phyloP scores from a whole-genome alignment of 2,113 vertebrate genomes.

The Microtus pennsylvanicus region DNA sequence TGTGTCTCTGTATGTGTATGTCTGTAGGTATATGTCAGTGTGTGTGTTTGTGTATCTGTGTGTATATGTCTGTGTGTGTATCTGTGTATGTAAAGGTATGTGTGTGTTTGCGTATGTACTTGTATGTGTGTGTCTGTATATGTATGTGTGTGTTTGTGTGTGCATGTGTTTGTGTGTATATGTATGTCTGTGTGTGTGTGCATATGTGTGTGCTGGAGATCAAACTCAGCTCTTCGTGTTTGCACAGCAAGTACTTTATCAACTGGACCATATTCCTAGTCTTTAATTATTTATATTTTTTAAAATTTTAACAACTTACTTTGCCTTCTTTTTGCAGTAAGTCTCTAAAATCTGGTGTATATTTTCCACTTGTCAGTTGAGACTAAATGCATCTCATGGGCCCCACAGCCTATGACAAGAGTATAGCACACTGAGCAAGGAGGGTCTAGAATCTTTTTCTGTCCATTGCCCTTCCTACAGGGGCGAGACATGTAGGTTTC shows the following conservation, averaged over 20 bases:
- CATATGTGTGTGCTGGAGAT: not conserved
- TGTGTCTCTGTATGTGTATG: not conserved
- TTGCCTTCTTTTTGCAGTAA: not conserved
- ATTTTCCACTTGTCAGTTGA: not conserved
- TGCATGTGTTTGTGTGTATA: not conserved
- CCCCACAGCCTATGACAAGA: fast-evolving
- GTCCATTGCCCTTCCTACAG: not conserved
- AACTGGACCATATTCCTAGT: not conserved
- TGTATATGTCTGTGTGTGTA: not conserved
- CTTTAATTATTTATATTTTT: not conserved
- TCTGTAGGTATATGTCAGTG: not conserved
- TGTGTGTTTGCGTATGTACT: not conserved
- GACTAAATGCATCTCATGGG: not conserved
- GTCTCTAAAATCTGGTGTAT: not conserved
- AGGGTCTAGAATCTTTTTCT: not conserved
- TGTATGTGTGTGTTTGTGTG: not conserved
- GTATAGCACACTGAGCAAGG: not conserved
- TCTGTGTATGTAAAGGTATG: not conserved
- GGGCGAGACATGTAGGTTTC: not conserved
- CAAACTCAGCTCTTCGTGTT: not conserved
- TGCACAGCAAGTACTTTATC: not conserved
- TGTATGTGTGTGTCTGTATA: not conserved
- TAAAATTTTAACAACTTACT: not conserved
- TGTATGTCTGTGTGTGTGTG: too few relatives aligned
- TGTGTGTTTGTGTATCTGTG: not conserved